phyloP scores from a whole-genome alignment of 1,140 invertebrate genomes.

The Melitaea cinxia region DNA sequence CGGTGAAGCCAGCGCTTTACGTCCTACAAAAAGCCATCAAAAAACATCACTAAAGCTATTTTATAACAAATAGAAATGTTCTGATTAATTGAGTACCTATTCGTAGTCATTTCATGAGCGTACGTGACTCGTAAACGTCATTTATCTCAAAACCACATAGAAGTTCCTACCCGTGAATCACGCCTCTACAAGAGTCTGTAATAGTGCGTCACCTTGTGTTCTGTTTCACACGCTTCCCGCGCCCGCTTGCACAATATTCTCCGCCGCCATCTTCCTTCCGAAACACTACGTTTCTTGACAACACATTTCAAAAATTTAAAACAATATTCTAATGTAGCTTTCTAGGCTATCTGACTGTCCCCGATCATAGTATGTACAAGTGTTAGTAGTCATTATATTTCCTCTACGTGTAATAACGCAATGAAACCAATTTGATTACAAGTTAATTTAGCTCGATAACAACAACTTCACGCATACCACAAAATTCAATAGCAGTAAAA shows the following conservation, averaged over 20 bases:
- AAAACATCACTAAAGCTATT: not conserved
- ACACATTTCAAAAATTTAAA: not conserved
- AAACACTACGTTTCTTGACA: constrained; percentile 41
- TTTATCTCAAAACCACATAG: constrained; percentile 50
- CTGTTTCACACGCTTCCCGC: constrained; percentile 53
- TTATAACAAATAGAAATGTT: not conserved
- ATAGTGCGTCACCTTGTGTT: constrained; percentile 57
- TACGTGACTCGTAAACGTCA: constrained; percentile 61
- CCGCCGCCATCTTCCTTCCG: constrained; percentile 62
- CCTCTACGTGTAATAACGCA: not conserved
- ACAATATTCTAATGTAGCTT: not conserved
- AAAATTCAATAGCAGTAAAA: constrained; percentile 12
- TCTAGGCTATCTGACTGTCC: not conserved
- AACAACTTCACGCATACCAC: not conserved
- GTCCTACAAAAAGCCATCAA: too few species aligned
- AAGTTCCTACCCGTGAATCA: constrained; percentile 51
- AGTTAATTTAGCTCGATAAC: constrained; percentile 3
- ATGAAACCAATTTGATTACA: not conserved
- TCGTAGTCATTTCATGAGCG: constrained; percentile 30
- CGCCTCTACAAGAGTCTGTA: constrained; percentile 22
- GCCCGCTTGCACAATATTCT: constrained; percentile 54
- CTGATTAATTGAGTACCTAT: not conserved
- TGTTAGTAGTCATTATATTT: not conserved
- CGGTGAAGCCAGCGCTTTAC: too few species aligned
- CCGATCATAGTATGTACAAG: not conserved